Evolutionary conservation across 2,113 vertebrate genomes (phyloP).

Genomic region (Casuarius casuarius): DNA sequence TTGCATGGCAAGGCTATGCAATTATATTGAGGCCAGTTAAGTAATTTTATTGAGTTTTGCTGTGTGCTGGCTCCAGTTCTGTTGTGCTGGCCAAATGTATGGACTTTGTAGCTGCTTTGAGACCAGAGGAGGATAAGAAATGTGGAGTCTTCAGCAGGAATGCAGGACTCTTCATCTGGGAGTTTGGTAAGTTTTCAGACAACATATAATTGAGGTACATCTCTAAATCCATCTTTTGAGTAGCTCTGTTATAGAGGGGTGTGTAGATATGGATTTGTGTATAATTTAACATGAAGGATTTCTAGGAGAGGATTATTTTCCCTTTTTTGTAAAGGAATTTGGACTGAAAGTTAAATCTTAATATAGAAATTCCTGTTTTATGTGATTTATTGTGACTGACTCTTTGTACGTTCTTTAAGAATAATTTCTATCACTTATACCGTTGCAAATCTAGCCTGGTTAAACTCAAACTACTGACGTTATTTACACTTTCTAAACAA

Average conservation of each 20-base stretch:
- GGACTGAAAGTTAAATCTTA: neutral
- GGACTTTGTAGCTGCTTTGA: neutral
- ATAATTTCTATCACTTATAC: neutral
- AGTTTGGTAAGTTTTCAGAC: neutral
- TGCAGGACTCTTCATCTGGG: neutral
- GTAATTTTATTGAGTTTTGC: neutral
- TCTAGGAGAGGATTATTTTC: neutral
- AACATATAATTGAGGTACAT: neutral
- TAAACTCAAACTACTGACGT: neutral
- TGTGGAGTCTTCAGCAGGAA: accelerated
- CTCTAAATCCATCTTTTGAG: neutral
- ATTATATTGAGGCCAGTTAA: neutral
- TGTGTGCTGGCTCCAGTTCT: neutral
- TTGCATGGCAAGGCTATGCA: neutral
- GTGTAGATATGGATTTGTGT: neutral
- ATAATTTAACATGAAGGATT: neutral
- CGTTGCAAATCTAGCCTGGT: neutral
- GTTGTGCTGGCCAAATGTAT: neutral
- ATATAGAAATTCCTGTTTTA: neutral
- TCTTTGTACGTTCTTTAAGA: neutral
- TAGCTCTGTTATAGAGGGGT: neutral
- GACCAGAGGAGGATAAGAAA: neutral
- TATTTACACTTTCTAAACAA: neutral
- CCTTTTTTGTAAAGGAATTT: neutral
- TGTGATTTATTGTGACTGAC: neutral